Percentiles rank a stretch among this genome's conserved stretches.
Conservation (phyloP, 2,797 vertebrate genomes). For the Ficedula albicollis region DNA sequence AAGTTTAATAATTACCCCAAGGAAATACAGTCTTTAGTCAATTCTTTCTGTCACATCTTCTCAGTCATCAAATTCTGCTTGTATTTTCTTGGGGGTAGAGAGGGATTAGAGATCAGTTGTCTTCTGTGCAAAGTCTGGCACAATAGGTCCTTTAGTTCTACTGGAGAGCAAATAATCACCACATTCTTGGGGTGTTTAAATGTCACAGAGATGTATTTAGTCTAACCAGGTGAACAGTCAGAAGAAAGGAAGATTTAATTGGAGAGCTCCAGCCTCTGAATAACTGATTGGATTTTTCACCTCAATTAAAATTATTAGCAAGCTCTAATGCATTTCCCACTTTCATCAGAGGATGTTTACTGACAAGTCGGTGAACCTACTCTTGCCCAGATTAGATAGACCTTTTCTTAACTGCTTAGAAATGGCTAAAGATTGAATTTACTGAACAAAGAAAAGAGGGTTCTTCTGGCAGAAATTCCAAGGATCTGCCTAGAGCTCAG, state of each 20-base stretch:
- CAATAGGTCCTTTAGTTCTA: neutral
- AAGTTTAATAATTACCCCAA: neutral
- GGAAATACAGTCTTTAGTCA: neutral
- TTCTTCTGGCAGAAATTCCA: neutral
- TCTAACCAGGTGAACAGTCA: neutral
- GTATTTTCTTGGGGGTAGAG: neutral
- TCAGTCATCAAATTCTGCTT: neutral
- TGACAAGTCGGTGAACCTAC: neutral
- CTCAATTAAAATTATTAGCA: conserved; percentile 32
- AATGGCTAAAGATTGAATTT: neutral
- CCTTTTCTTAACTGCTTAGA: neutral
- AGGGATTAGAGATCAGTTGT: neutral
- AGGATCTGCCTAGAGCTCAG: neutral
- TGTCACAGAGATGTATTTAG: neutral
- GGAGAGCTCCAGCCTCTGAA: neutral
- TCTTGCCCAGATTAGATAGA: neutral
- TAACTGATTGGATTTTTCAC: conserved; percentile 21
- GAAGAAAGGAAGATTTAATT: conserved; percentile 20
- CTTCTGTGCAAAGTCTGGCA: neutral
- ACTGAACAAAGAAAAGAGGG: neutral
- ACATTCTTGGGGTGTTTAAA: neutral
- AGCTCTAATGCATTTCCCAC: neutral
- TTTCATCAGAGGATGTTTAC: neutral
- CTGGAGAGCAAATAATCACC: conserved; percentile 8
- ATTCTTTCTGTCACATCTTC: neutral